These are phyloP conservation scores for Urosaurus nigricauda DNA, from an alignment of 2,797 vertebrate genomes.

Conservation along the genomic window DNA sequence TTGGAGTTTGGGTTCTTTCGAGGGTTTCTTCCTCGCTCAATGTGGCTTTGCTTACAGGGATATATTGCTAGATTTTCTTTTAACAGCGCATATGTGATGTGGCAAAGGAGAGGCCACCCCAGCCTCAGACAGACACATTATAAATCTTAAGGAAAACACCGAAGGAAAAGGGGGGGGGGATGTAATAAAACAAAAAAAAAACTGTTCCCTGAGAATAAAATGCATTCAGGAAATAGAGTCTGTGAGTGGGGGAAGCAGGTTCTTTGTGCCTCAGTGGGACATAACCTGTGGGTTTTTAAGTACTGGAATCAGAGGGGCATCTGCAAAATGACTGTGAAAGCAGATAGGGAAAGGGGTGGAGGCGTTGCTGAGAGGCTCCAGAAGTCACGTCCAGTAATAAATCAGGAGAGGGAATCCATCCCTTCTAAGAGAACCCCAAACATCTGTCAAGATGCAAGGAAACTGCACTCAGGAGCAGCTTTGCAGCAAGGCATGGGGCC, in stretches of 20 bases:
- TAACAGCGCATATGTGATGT: slow-evolving; percentile 28
- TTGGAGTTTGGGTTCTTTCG: not conserved
- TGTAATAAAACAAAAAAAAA: slow-evolving; percentile 21
- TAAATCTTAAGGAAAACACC: slow-evolving; percentile 51
- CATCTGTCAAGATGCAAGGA: slow-evolving; percentile 66
- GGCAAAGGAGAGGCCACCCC: slow-evolving; percentile 40
- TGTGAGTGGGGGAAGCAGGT: slow-evolving; percentile 29
- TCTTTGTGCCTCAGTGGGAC: not conserved
- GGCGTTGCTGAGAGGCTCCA: slow-evolving; percentile 71
- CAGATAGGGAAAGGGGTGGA: slow-evolving; percentile 62
- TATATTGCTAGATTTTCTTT: slow-evolving; percentile 51
- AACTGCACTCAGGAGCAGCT: accelerated
- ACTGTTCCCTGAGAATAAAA: slow-evolving; percentile 53
- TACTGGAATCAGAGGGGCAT: slow-evolving; percentile 58
- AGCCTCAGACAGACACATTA: slow-evolving; percentile 22
- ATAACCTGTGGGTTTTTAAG: slow-evolving; percentile 58
- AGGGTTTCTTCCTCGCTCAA: not conserved
- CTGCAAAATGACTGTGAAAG: slow-evolving; percentile 65
- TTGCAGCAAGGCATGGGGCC: not conserved
- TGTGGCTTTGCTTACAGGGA: slow-evolving; percentile 22
- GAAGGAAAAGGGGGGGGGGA: slow-evolving; percentile 4
- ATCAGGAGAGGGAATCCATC: slow-evolving; percentile 59
- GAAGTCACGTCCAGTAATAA: slow-evolving; percentile 72
- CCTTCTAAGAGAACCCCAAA: slow-evolving; percentile 53
- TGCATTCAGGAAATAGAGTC: slow-evolving; percentile 23